phyloP scores from a whole-genome alignment of 2,888 invertebrate species.

The Dicroscelio sp. region DNA sequence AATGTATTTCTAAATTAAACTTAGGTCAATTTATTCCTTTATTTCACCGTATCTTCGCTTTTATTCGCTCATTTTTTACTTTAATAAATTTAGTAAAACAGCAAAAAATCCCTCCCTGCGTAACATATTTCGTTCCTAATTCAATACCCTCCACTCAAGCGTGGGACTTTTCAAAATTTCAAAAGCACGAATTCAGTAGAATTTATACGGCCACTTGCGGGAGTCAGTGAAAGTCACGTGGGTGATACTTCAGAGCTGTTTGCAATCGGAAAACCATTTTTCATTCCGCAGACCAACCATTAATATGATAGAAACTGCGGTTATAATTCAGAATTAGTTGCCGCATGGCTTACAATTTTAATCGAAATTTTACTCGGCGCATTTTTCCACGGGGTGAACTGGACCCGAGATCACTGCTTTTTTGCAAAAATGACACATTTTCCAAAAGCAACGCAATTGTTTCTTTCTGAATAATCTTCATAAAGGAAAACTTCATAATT shows the following conservation, averaged over 20 bases:
- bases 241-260: slow-evolving; percentile 34
- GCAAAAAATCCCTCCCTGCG: too few species aligned
- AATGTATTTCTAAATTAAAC: too few species aligned
- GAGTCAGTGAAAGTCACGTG: slow-evolving; percentile 52
- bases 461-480: too few species aligned
- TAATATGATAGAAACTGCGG: slow-evolving; percentile 33
- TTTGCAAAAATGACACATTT: background rate
- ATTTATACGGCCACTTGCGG: slow-evolving; percentile 38
- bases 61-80: too few species aligned
- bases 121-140: background rate
- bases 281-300: slow-evolving; percentile 38
- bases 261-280: slow-evolving; percentile 49
- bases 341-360: slow-evolving; percentile 33
- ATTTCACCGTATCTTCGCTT: too few species aligned
- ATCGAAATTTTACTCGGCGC: slow-evolving; percentile 20
- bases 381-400: background rate
- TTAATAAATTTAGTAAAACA: too few species aligned
- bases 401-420: background rate
- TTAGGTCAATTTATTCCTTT: too few species aligned
- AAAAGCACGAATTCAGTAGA: background rate
- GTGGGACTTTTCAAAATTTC: slow-evolving; percentile 9
- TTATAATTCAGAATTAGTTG: slow-evolving; percentile 46
- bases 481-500: too few species aligned
- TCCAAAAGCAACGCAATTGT: too few species aligned
- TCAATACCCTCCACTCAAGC: background rate